Base-by-base conservation (phyloP, 2,113 vertebrate species). In the Epinephelus lanceolatus region DNA sequence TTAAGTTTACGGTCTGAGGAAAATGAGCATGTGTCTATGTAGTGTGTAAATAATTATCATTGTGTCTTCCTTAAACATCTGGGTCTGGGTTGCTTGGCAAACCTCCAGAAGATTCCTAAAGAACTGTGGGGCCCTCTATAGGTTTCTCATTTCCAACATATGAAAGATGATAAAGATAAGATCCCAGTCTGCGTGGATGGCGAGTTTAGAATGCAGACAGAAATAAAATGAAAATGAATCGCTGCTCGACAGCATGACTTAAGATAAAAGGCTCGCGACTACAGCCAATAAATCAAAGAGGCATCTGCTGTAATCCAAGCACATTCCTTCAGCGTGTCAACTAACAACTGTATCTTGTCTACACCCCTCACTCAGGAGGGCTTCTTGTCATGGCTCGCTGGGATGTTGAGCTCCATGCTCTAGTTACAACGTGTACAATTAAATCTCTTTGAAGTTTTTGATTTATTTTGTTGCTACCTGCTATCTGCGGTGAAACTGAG, bases 191-290 rank as follows among this genome's bases (percentile, higher is more conserved):
- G 79, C 30, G 59, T 92, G 81, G 83, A 90, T 86, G 90, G 84
- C 74, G 78, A 87, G 86, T 85, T 88, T 61, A 78, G 80, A 87
- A 87, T 87, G 60, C 81, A 76, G 86, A 90, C 90, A 86, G 81
- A 93, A 93, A 92, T 93, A 88, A 92, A 94, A 91, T 82, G 89
- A 88, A 92, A 92, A 88, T 78, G 79, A 88, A 93, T 90, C n/a
- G 30, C 78, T 68, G 83, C 86, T 88, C 14, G 68, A 78, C 90
- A 88, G 86, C 55, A 15, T 91, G 88, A 91, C 87, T 91, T 87
- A 85, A 90, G 92, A 93, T 91, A 83, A 92, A 84, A 82, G 68
- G 52, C 81, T 73, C 10, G 70, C 76, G 13, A 75, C 83, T 83
- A 57, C 72, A 51, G 68, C 78, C 86, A 65, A 91, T 93, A 92